Evolutionary conservation across 2,797 vertebrate genomes (phyloP).

Genomic region (Erethizon dorsatum): DNA sequence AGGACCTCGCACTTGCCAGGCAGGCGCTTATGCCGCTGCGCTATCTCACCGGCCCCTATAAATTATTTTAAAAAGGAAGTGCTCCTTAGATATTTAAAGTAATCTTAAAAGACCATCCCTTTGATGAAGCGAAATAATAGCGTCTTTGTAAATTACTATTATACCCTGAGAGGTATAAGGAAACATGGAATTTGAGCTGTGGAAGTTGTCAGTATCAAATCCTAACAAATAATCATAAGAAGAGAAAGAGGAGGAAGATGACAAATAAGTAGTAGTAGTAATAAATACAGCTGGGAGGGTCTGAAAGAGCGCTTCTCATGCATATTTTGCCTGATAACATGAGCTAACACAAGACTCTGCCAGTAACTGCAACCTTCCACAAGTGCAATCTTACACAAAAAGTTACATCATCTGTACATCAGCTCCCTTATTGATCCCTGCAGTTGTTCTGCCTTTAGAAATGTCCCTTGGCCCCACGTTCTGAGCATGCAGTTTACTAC

Average conservation of each 20-base stretch:
- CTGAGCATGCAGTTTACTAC: neutral
- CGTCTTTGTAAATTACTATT: neutral
- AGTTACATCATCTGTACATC: neutral
- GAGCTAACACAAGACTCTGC: neutral
- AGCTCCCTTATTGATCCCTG: neutral
- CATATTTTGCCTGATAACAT: neutral
- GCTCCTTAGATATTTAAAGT: constrained; percentile 1
- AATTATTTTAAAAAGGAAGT: constrained; percentile 39
- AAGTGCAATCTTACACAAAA: neutral
- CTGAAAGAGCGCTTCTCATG: neutral
- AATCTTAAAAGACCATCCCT: constrained; percentile 9
- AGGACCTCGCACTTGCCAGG: too few relatives aligned
- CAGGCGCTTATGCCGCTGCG: too few relatives aligned
- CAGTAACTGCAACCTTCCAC: neutral
- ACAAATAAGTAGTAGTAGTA: neutral
- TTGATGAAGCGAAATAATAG: constrained; percentile 30
- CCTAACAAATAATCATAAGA: neutral
- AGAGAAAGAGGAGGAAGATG: neutral
- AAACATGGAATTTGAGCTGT: neutral
- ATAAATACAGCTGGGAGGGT: neutral
- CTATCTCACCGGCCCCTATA: too few relatives aligned
- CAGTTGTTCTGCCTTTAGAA: neutral
- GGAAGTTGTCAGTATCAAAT: neutral
- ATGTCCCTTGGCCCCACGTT: neutral
- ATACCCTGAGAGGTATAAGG: neutral